Base-by-base conservation (phyloP, 2,113 vertebrate genomes). In the Suricata suricatta region DNA sequence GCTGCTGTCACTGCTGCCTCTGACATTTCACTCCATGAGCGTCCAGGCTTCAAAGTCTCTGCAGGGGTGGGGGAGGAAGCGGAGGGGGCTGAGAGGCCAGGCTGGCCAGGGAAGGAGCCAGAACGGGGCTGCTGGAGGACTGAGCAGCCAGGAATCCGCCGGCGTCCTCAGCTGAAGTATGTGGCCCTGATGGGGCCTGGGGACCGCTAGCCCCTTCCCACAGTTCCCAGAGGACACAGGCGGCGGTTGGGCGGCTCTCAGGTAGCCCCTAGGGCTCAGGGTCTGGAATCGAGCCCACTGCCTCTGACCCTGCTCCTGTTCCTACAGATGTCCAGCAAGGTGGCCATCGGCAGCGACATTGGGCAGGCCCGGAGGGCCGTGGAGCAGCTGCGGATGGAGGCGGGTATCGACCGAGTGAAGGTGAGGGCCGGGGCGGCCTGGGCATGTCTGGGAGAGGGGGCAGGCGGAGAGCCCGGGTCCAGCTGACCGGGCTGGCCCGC, bases 371-470 rank as follows among this genome's bases (percentile, higher is more conserved):
- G 98, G 71, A 98, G 98, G 90, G 96, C 99, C 0, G 98, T 99
- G 97, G 99, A 99, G 92, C 99, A 99, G 96, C 98, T 99, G 31
- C 96, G 95, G 69, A 93, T 99, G 96, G 99, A 99, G 89, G 99
- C 98, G 0, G 95, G 97, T 91, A 99, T 99, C 25, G 98, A 99
- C 66, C 99, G 99, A 9, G 97, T 99, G 84, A 99, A 99, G 99
- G 99, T 99, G 90, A 97, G 98, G 33, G 13, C 31, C 3, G 7
- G 72, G 68, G 19, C 0, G 63, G 47, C 44, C 17, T 1, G n/a
- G 63, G 44, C 41, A n/a, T 0, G 0, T 27, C 7, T 17, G 68
- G 87, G 87, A 0, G 0, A 31, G 66, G 76, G 44, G 52, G 38
- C 15, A 54, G 80, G 92, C 21, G 17, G 74, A 29, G 38, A 2